These are phyloP conservation scores for Luffia ferchaultella DNA, from an alignment of 2,888 invertebrate species.

Conservation along the genomic window DNA sequence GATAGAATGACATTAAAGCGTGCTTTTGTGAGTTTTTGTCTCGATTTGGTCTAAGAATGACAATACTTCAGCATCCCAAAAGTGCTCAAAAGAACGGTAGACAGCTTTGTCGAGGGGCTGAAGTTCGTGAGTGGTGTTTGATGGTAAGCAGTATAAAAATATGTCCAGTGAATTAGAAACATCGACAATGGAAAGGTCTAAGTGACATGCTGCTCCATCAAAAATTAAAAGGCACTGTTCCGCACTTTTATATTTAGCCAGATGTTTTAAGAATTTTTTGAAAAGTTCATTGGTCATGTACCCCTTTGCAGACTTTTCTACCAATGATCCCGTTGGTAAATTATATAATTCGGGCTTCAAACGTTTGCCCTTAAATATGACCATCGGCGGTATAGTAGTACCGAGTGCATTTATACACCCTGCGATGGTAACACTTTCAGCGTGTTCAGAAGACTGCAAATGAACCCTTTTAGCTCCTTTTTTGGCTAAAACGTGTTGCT, in stretches of 20 bases:
- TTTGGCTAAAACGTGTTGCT: conserved; percentile 17
- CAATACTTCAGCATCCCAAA: conserved; percentile 14
- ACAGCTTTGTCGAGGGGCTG: conserved; percentile 15
- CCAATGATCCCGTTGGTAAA: conserved; percentile 13
- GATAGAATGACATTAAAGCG: conserved; percentile 1
- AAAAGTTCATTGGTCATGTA: conserved; percentile 16
- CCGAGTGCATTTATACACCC: conserved; percentile 16
- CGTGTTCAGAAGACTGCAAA: conserved; percentile 14
- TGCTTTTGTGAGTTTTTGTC: conserved; percentile 1
- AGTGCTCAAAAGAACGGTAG: conserved; percentile 13
- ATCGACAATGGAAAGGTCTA: conserved; percentile 15
- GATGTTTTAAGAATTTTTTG: conserved; percentile 13
- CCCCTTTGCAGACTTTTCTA: conserved; percentile 15
- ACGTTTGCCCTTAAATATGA: conserved; percentile 17
- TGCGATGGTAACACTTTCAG: conserved; percentile 15
- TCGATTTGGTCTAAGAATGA: conserved; percentile 10
- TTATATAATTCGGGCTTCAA: conserved; percentile 13
- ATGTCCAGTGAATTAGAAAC: conserved; percentile 14
- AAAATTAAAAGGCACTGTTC: conserved; percentile 16
- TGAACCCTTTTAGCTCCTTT: conserved; percentile 16
- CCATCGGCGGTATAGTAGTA: conserved; percentile 13
- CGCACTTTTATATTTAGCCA: conserved; percentile 12
- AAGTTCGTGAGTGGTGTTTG: conserved; percentile 11
- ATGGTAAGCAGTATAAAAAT: conserved; percentile 10
- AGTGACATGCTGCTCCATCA: conserved; percentile 15